Conservation (phyloP, 2,888 invertebrate genomes). For the Sicus ferrugineus region DNA sequence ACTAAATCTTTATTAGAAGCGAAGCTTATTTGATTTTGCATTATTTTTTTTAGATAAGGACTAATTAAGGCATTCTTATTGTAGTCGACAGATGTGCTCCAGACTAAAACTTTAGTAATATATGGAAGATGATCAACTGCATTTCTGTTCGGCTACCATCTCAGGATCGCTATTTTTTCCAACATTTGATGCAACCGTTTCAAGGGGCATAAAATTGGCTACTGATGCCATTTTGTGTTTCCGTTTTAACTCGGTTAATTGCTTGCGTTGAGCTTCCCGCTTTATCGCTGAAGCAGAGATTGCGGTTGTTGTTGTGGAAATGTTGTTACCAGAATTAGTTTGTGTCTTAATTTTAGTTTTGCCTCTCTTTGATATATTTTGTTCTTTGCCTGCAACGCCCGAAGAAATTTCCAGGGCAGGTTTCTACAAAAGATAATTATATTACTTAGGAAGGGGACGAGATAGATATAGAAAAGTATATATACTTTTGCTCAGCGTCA, state of each 20-base stretch:
- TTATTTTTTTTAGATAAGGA: constrained; percentile 38
- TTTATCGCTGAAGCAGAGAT: constrained; percentile 66
- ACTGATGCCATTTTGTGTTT: constrained; percentile 59
- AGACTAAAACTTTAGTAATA: constrained; percentile 17
- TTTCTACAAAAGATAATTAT: constrained; percentile 45
- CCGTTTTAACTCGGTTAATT: constrained; percentile 74
- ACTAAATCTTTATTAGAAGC: neutral
- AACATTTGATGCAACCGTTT: neutral
- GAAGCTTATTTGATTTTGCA: constrained; percentile 1
- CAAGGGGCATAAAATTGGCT: constrained; percentile 35
- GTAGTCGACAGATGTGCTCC: constrained; percentile 44
- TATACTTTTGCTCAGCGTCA: too few relatives aligned
- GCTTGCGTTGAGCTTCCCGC: constrained; percentile 78
- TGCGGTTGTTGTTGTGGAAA: constrained; percentile 42
- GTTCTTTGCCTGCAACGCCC: constrained; percentile 42
- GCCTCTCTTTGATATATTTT: constrained; percentile 48
- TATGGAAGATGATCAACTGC: constrained; percentile 12
- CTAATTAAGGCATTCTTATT: constrained; percentile 53
- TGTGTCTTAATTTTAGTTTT: constrained; percentile 46
- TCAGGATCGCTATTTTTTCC: neutral
- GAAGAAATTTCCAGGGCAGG: constrained; percentile 37
- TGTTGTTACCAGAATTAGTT: constrained; percentile 46
- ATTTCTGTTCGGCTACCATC: neutral
- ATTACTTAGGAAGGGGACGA: neutral
- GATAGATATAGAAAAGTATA: too few relatives aligned